Evolutionary conservation across 2,797 vertebrate genomes (phyloP).

Genomic region (Tiaroga cobitis): DNA sequence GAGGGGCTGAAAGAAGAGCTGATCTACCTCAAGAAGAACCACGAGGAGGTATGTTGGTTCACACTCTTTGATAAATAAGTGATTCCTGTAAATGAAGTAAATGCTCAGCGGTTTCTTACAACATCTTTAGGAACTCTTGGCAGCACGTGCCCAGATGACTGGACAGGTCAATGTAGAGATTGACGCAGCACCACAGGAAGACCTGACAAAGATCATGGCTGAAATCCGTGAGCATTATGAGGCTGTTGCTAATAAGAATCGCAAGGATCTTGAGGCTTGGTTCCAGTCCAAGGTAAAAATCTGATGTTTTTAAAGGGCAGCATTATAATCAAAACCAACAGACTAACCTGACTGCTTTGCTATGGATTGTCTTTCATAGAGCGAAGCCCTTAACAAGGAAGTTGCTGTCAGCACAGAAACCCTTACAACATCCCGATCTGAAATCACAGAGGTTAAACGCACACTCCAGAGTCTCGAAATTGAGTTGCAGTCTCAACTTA

Average conservation of each 20-base stretch:
- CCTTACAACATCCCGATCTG: slow-evolving; percentile 47
- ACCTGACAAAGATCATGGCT: slow-evolving; percentile 80
- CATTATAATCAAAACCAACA: neutral
- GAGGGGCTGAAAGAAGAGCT: slow-evolving; percentile 71
- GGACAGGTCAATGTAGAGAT: slow-evolving; percentile 88
- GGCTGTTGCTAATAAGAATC: slow-evolving; percentile 78
- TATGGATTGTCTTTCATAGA: slow-evolving; percentile 13
- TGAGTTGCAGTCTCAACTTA: slow-evolving; percentile 80
- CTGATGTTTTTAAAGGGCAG: neutral
- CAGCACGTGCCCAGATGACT: slow-evolving; percentile 73
- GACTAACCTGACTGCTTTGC: neutral
- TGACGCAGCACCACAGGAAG: slow-evolving; percentile 75
- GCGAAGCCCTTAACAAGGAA: slow-evolving; percentile 48
- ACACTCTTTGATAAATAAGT: neutral
- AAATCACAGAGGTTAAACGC: slow-evolving; percentile 58
- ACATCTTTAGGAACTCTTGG: slow-evolving; percentile 76
- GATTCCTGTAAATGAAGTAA: neutral
- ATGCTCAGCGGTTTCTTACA: neutral
- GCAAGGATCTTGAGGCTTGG: slow-evolving; percentile 83
- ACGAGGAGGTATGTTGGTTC: slow-evolving; percentile 68
- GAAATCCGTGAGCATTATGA: slow-evolving; percentile 88
- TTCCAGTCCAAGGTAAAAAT: slow-evolving; percentile 72
- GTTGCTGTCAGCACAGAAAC: slow-evolving; percentile 49
- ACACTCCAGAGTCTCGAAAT: slow-evolving; percentile 80
- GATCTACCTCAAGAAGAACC: slow-evolving; percentile 70